Conservation (phyloP, 2,888 invertebrate genomes). For the Cephus spinipes region DNA sequence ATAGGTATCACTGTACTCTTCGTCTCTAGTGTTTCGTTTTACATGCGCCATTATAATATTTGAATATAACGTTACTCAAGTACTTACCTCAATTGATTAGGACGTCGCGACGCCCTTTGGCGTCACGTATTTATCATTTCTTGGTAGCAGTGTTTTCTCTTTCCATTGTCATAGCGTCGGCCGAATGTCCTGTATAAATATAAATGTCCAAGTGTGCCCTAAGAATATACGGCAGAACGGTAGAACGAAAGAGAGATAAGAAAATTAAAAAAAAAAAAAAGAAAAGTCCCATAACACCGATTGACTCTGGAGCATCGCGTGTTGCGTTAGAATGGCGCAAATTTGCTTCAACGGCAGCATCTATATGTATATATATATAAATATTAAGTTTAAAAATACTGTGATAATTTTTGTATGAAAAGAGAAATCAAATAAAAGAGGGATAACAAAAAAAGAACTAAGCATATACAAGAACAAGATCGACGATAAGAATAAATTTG, state of each 20-base stretch:
- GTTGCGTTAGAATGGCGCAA: neutral
- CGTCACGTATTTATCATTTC: neutral
- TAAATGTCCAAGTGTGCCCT: neutral
- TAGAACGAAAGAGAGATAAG: too few relatives aligned
- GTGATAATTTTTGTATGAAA: conserved; percentile 33
- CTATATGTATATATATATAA: conserved; percentile 13
- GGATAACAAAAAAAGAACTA: too few relatives aligned
- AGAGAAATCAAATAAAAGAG: too few relatives aligned
- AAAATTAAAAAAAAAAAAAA: neutral
- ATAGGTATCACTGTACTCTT: too few relatives aligned
- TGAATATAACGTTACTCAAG: neutral
- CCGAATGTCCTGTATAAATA: neutral
- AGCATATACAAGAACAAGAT: too few relatives aligned
- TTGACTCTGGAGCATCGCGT: neutral
- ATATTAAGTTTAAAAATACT: conserved; percentile 29
- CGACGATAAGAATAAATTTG: too few relatives aligned
- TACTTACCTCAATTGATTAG: neutral
- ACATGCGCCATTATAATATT: too few relatives aligned
- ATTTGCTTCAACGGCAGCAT: neutral
- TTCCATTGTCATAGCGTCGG: neutral
- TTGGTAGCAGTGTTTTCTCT: neutral
- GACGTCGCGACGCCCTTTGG: conserved; percentile 1
- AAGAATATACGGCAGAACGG: too few relatives aligned
- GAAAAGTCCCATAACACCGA: conserved; percentile 1
- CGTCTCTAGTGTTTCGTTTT: too few relatives aligned